Evolutionary conservation across 2,113 vertebrate species (phyloP), one percentile per base, ranked within the genome.

Genomic region (Rallus limicola): DNA sequence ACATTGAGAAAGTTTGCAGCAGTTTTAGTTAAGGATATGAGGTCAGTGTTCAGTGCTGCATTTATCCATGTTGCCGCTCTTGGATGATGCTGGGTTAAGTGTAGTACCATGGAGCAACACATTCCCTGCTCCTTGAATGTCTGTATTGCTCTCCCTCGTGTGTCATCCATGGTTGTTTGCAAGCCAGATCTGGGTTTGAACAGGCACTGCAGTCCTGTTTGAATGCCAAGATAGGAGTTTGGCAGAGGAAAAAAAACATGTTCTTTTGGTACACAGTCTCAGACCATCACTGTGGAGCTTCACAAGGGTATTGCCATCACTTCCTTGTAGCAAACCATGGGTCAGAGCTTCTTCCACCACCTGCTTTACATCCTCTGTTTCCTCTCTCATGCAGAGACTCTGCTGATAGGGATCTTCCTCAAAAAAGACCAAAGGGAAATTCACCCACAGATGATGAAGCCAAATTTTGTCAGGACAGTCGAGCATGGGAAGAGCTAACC

Each of bases 401-500:
- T 34, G 44, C 53, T 11, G 13, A 12, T 3, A 44, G 20, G 25
- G 20, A 69, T 7, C 2, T 13, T 81, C 24, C n/a, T n/a, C 25
- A 28, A 10, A 0, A 72, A 19, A 36, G 11, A 23, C 9, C 5
- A 4, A 62, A 38, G 19, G 24, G 23, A 92, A 82, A 48, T 52
- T 60, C 42, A 42, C 2, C 24, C 36, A 46, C 4, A 5, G 34
- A 36, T 0, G 2, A 78, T 68, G 20, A 71, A 60, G 4, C 0
- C 31, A n/a, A 14, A 2, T 59, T 86, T 94, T 89, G 7, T 52
- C 81, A 82, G 40, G 26, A 20, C 14, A 33, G 6, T 75, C 60
- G 38, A 33, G 16, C 18, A 23, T 68, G 48, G 53, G 25, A 84
- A 89, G 60, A 81, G 24, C 6, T 74, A 75, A 60, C 16, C 14